Evolutionary conservation across 2,113 vertebrate species (phyloP).

Genomic region (Corydoras maculifer): DNA sequence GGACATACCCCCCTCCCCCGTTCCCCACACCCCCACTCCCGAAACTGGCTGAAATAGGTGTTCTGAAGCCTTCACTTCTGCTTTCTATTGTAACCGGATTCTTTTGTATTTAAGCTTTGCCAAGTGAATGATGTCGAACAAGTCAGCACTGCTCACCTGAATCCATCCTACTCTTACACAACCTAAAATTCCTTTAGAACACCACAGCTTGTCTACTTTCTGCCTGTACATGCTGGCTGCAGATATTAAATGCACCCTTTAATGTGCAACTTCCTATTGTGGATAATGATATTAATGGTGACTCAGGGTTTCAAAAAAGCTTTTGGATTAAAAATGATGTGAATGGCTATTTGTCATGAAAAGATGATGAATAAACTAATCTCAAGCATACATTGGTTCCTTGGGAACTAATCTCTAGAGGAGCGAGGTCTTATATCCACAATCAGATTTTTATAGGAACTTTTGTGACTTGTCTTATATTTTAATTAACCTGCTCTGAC

Average conservation of each 20-base stretch:
- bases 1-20: too few species aligned
- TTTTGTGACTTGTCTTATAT: too few species aligned
- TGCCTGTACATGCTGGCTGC: conserved; percentile 25
- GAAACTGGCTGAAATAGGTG: too few species aligned
- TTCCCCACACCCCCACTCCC: too few species aligned
- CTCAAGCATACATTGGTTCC: too few species aligned
- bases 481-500: too few species aligned
- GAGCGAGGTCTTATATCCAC: too few species aligned
- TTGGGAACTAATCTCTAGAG: too few species aligned
- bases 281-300: conserved; percentile 13
- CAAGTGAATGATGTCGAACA: neutral
- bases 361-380: too few species aligned
- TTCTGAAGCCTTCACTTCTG: too few species aligned
- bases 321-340: neutral
- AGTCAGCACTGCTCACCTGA: conserved; percentile 20
- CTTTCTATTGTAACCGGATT: conserved; percentile 4
- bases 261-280: conserved; percentile 8
- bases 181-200: neutral
- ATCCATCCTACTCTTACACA: conserved; percentile 22
- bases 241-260: neutral
- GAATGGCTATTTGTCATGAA: neutral
- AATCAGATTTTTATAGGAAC: too few species aligned
- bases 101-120: too few species aligned
- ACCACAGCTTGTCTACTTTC: neutral
- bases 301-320: conserved; percentile 27